These are phyloP conservation scores for Cuculus canorus DNA, from an alignment of 2,797 vertebrate genomes.

Conservation along the genomic window DNA sequence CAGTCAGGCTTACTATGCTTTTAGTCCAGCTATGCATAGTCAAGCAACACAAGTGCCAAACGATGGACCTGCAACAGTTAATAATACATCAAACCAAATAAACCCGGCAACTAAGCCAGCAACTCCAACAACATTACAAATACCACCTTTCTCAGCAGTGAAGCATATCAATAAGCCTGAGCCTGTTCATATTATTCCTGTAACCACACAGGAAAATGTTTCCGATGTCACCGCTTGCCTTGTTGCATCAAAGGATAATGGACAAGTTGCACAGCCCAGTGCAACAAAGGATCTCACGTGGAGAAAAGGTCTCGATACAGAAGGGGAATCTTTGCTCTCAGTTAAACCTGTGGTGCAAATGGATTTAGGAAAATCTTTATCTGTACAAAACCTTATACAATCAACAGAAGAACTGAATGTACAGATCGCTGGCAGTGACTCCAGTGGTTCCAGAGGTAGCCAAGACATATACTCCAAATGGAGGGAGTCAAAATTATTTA, in stretches of 20 bases:
- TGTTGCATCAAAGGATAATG: slow-evolving; percentile 79
- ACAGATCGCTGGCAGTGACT: slow-evolving; percentile 81
- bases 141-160: slow-evolving; percentile 78
- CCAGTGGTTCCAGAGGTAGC: slow-evolving; percentile 82
- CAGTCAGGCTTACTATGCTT: slow-evolving; percentile 85
- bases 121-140: slow-evolving; percentile 84
- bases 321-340: slow-evolving; percentile 85
- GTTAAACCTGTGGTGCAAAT: slow-evolving; percentile 78
- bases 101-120: slow-evolving; percentile 76
- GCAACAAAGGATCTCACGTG: slow-evolving; percentile 86
- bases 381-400: slow-evolving; percentile 92
- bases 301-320: slow-evolving; percentile 91
- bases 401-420: slow-evolving; percentile 82
- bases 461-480: slow-evolving; percentile 86
- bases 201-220: slow-evolving; percentile 77
- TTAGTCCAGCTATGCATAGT: slow-evolving; percentile 82
- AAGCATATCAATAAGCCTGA: slow-evolving; percentile 78
- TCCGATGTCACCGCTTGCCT: slow-evolving; percentile 81
- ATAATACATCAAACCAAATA: slow-evolving; percentile 82
- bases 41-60: slow-evolving; percentile 82
- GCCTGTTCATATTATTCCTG: slow-evolving; percentile 77
- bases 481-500: slow-evolving; percentile 93
- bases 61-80: slow-evolving; percentile 78
- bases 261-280: slow-evolving; percentile 76
- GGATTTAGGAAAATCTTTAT: slow-evolving; percentile 89